phyloP scores from a whole-genome alignment of 2,888 invertebrate species.

The Drosophila infuscata region DNA sequence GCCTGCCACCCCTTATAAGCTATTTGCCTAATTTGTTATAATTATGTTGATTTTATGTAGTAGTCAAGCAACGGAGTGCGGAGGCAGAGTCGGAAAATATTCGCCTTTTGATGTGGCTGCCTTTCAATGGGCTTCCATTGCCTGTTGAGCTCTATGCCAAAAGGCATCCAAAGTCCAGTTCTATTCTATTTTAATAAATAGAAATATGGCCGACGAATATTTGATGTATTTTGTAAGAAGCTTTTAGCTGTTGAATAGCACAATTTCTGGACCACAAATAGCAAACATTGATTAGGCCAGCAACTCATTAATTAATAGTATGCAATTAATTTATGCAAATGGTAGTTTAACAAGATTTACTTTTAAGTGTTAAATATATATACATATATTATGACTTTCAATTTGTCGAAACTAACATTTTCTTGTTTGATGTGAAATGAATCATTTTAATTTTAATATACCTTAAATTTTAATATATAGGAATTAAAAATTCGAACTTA shows the following conservation, averaged over 20 bases:
- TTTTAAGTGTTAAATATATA: not conserved
- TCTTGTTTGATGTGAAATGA: not conserved
- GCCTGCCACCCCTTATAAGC: constrained; percentile 22
- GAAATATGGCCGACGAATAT: not conserved
- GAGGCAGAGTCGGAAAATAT: constrained; percentile 3
- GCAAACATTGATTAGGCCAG: constrained; percentile 1
- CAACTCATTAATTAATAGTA: not conserved
- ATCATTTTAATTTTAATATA: not conserved
- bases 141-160: constrained; percentile 4
- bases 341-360: not conserved
- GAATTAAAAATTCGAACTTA: too few species aligned
- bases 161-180: not conserved
- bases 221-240: constrained; percentile 1
- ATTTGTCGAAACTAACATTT: not conserved
- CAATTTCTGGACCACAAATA: not conserved
- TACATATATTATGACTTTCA: not conserved
- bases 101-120: constrained; percentile 53
- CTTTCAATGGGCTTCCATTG: constrained; percentile 12
- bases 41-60: constrained; percentile 75
- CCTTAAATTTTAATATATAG: too few species aligned
- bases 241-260: constrained; percentile 3
- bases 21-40: constrained; percentile 75
- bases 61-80: constrained; percentile 27
- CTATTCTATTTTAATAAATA: constrained; percentile 19
- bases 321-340: not conserved